Evolutionary conservation across 1,140 invertebrate species (phyloP).

Genomic region (Pogonomyrmex californicus): DNA sequence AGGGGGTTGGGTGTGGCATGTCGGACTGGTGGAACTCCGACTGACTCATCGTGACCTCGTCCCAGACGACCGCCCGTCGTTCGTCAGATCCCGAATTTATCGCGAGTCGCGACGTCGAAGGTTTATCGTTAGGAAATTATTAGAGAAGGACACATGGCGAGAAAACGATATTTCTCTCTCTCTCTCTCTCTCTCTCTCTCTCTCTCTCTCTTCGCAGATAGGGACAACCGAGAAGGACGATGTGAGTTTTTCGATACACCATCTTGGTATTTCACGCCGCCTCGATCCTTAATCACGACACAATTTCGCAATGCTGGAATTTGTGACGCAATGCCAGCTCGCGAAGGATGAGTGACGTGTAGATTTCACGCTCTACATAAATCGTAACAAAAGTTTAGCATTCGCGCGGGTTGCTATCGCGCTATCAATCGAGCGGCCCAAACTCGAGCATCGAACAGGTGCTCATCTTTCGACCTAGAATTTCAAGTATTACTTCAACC

Average conservation of each 20-base stretch:
- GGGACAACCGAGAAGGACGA: neutral
- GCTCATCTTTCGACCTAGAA: slow-evolving; percentile 66
- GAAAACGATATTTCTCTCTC: neutral
- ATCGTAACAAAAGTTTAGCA: slow-evolving; percentile 23
- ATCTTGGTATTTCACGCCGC: neutral
- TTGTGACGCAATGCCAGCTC: neutral
- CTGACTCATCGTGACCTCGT: slow-evolving; percentile 77
- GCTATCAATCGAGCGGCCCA: slow-evolving; percentile 51
- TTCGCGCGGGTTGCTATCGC: slow-evolving; percentile 15
- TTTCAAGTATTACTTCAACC: slow-evolving; percentile 60
- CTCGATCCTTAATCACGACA: neutral
- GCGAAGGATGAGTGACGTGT: neutral
- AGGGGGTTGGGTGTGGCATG: slow-evolving; percentile 79
- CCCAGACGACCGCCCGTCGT: slow-evolving; percentile 44
- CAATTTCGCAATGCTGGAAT: neutral
- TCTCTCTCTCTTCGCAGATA: too few species aligned
- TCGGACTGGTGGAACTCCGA: slow-evolving; percentile 71
- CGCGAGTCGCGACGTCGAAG: neutral
- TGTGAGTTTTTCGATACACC: neutral
- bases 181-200: neutral
- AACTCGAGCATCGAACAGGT: slow-evolving; percentile 48
- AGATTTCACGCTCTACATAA: slow-evolving; percentile 48
- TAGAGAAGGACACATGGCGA: neutral
- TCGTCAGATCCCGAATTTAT: slow-evolving; percentile 26
- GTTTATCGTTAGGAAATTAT: slow-evolving; percentile 20